Conservation (phyloP, 2,888 invertebrate species). For the Stenichneumon culpator region DNA sequence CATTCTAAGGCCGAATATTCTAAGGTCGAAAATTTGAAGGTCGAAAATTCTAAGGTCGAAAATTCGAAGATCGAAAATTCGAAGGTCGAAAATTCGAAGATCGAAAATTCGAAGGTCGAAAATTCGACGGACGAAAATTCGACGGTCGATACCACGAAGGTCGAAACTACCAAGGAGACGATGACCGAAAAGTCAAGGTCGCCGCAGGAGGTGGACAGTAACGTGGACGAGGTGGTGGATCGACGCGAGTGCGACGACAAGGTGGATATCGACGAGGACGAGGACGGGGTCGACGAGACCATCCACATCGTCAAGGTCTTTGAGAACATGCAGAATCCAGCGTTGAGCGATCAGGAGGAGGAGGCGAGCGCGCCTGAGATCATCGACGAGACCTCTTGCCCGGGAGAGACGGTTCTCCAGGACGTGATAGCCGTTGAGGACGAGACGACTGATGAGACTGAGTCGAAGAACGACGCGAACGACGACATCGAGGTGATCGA, state of each 20-base stretch:
- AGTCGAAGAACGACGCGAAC: neutral
- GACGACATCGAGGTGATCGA: conserved; percentile 34
- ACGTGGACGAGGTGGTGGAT: conserved; percentile 19
- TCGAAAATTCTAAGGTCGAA: neutral
- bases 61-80: no score
- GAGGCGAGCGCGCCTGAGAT: conserved; percentile 37
- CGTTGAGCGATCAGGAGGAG: conserved; percentile 7
- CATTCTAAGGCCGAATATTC: neutral
- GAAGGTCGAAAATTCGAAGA: no score
- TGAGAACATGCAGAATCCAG: conserved; percentile 6
- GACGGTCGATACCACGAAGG: neutral
- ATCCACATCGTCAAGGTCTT: conserved; percentile 52
- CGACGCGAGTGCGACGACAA: conserved; percentile 16
- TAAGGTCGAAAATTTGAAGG: neutral
- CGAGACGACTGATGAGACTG: conserved; percentile 23
- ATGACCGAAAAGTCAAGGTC: neutral
- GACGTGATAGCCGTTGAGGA: conserved; percentile 18
- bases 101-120: no score
- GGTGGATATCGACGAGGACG: conserved; percentile 6
- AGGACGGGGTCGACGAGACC: conserved; percentile 51
- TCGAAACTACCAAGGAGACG: neutral
- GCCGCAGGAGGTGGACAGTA: conserved; percentile 5
- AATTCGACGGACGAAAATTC: no score
- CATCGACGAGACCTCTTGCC: conserved; percentile 43
- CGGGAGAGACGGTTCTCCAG: neutral